Percentiles rank a stretch among this genome's conserved stretches.
These are phyloP conservation scores for Cerceris rybyensis DNA, from an alignment of 2,888 invertebrate species.

Conservation along the genomic window DNA sequence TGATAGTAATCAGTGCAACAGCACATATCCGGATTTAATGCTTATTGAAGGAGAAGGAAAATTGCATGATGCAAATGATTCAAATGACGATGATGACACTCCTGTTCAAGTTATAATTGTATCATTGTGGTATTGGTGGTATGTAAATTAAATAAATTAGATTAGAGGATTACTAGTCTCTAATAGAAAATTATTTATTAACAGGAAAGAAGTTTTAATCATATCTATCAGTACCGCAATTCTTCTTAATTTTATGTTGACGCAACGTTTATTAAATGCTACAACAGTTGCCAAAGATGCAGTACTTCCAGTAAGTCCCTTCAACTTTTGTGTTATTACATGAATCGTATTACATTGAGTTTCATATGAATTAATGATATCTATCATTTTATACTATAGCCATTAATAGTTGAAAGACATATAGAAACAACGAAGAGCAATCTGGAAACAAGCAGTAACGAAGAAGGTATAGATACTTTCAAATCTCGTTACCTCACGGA, in stretches of 20 bases:
- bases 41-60: conserved; percentile 13
- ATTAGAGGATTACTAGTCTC: conserved; percentile 71
- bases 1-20: conserved; percentile 81
- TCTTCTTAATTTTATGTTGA: conserved; percentile 86
- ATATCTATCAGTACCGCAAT: conserved; percentile 90
- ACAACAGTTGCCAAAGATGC: conserved; percentile 71
- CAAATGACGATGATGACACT: conserved; percentile 80
- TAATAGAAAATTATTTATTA: conserved; percentile 54
- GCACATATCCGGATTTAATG: conserved; percentile 44
- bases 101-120: conserved; percentile 88
- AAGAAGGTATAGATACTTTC: conserved; percentile 72
- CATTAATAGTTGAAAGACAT: conserved; percentile 75
- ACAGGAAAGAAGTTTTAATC: conserved; percentile 89
- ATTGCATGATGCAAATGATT: conserved; percentile 23
- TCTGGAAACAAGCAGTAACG: conserved; percentile 73
- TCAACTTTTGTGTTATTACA: conserved; percentile 11
- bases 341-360: conserved; percentile 1
- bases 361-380: background rate
- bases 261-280: conserved; percentile 80
- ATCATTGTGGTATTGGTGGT: conserved; percentile 92
- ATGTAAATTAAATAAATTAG: conserved; percentile 63
- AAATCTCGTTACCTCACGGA: conserved; percentile 89
- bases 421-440: conserved; percentile 71
- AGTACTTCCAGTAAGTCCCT: conserved; percentile 68
- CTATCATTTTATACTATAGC: conserved; percentile 62